Base-by-base conservation (phyloP, 2,888 invertebrate species). In the Mystacides longicornis region DNA sequence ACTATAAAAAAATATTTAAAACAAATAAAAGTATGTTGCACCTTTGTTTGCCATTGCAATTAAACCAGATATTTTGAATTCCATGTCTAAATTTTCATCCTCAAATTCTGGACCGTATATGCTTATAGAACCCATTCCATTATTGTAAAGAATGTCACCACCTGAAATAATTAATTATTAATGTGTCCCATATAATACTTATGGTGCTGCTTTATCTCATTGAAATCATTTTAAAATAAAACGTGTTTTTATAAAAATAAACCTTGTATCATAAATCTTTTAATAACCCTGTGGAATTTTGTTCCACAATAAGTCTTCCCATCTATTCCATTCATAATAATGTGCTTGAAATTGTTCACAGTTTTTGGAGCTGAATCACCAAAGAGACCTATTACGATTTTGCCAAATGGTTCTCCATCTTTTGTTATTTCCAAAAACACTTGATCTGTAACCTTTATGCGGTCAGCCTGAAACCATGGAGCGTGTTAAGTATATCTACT, bases 191-290 rank as follows among this genome's bases (percentile, higher is more conserved):
- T 14, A 43, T 27, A 5, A 27, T 27, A 7, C 27, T 11, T 11
- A 27, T 7, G 27, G 11, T 27, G 27, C 11, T 27, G 27, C 27
- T 7, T n/a, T 37, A 3, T 37, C 14, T 37, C 14, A 14, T 7
- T 14, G 27, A 27, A 7, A 5, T 7, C 11, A 37, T 37, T 37
- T 14, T 37, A 37, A 7, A 37, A 3, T 37, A 4, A 7, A 7
- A 37, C 4, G 14, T 37, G 3, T 7, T 37, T 14, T 14, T 37
- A 7, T 5, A 27, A 27, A 11, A 27, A 59, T 64, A 64, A 66
- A 89, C 92, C 94, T 82, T 95, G 94, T 64, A 96, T 85, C 85
- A 95, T 90, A 69, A 95, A 94, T 62, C 89, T 82, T 68, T 87
- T 85, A 62, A 96, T 87, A 55, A 95, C 85, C 16, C 93, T 80